Conservation (phyloP, 2,797 vertebrate genomes). For the Neosilurus hyrtlii region DNA sequence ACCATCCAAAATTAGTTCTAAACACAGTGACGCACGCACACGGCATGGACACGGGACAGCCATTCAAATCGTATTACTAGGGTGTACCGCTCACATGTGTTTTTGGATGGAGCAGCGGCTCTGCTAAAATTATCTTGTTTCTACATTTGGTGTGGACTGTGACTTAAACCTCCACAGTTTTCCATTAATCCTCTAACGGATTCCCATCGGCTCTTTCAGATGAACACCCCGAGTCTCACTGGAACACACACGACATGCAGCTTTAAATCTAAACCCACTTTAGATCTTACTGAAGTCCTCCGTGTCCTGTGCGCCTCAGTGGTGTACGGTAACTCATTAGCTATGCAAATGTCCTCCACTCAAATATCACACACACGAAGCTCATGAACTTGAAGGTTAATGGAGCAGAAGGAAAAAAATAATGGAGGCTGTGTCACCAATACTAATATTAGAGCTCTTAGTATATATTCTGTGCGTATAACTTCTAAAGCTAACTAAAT, state of each 20-base stretch:
- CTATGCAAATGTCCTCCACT: background rate
- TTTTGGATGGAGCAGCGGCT: too few species aligned
- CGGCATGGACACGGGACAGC: too few species aligned
- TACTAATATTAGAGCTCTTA: too few species aligned
- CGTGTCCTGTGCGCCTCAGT: slow-evolving; percentile 1
- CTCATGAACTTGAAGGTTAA: background rate
- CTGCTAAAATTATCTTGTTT: background rate
- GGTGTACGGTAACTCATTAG: background rate
- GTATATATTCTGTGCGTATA: background rate
- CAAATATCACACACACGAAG: slow-evolving; percentile 2
- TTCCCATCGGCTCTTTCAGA: background rate
- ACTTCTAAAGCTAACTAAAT: background rate
- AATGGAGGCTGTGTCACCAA: background rate
- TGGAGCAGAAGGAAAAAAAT: background rate
- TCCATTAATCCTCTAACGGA: background rate
- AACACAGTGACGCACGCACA: too few species aligned
- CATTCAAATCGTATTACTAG: too few species aligned
- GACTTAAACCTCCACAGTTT: background rate
- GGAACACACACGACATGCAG: background rate
- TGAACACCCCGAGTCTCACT: background rate
- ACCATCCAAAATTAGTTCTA: too few species aligned
- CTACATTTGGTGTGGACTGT: background rate
- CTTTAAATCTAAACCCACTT: background rate
- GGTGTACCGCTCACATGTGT: too few species aligned
- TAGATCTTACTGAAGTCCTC: background rate